These are phyloP conservation scores for Rallus crepitans DNA, from an alignment of 2,797 vertebrate species.

Conservation along the genomic window DNA sequence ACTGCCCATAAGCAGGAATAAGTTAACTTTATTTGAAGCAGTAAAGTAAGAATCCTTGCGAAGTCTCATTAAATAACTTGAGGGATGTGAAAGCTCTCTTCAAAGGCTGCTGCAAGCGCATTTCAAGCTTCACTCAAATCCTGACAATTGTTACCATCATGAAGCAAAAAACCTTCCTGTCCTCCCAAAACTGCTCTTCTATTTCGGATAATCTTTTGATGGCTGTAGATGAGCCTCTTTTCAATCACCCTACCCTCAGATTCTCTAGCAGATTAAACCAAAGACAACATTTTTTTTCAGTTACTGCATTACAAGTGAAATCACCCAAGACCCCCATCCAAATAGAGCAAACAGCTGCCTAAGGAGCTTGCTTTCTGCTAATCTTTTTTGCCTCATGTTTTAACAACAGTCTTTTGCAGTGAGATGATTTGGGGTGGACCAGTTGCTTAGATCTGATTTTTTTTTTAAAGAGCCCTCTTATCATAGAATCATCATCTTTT, in stretches of 20 bases:
- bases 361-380: background rate
- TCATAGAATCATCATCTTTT: too few species aligned
- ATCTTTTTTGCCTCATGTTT: background rate
- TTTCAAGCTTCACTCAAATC: background rate
- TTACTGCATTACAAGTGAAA: background rate
- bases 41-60: background rate
- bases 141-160: background rate
- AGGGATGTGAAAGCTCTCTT: background rate
- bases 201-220: conserved; percentile 43
- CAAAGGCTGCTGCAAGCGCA: background rate
- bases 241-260: background rate
- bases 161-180: background rate
- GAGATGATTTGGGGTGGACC: background rate
- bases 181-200: background rate
- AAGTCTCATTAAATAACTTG: background rate
- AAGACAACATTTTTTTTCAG: background rate
- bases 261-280: background rate
- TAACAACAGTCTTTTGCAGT: background rate
- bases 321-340: background rate
- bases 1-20: background rate
- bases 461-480: background rate
- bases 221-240: conserved; percentile 14
- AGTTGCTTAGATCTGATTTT: background rate
- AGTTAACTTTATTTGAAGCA: background rate
- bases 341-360: background rate